Conservation (phyloP, 2,888 invertebrate species). For the Panopea generosa region DNA sequence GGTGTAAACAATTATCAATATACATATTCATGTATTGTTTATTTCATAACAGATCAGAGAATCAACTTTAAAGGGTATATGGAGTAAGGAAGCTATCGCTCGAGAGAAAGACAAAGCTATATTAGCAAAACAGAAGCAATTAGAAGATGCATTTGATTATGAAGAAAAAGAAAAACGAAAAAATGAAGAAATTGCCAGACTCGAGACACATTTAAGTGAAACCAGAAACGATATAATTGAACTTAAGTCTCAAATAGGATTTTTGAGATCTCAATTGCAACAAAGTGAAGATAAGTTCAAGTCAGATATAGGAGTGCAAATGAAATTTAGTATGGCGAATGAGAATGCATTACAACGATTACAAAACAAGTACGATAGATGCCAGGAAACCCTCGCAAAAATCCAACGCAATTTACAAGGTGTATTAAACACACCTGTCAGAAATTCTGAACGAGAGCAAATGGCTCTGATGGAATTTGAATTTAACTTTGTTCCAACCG, state of each 20-base stretch:
- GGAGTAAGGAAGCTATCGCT: slow-evolving; percentile 63
- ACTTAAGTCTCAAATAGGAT: slow-evolving; percentile 64
- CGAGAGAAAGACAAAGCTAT: slow-evolving; percentile 77
- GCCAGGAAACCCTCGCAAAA: slow-evolving; percentile 36
- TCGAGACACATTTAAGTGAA: slow-evolving; percentile 61
- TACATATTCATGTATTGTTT: no score
- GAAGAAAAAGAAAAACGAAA: slow-evolving; percentile 67
- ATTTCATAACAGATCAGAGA: slow-evolving; percentile 53
- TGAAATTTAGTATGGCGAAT: slow-evolving; percentile 76
- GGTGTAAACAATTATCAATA: no score
- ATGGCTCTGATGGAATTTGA: slow-evolving; percentile 64
- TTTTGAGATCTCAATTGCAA: slow-evolving; percentile 56
- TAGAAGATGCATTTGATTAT: slow-evolving; percentile 72
- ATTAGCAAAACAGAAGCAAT: slow-evolving; percentile 74
- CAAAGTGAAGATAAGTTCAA: slow-evolving; percentile 69
- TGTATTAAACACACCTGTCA: slow-evolving; percentile 46
- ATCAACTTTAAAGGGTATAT: slow-evolving; percentile 59
- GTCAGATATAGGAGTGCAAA: slow-evolving; percentile 71
- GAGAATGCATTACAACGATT: slow-evolving; percentile 70
- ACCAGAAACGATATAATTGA: slow-evolving; percentile 59
- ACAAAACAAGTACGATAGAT: slow-evolving; percentile 53
- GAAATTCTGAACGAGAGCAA: slow-evolving; percentile 58
- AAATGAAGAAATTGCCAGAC: slow-evolving; percentile 58
- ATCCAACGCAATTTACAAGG: slow-evolving; percentile 52
- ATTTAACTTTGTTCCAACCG: slow-evolving; percentile 68